phyloP scores from a whole-genome alignment of 2,888 invertebrate genomes.

The Trichopria drosophilae region DNA sequence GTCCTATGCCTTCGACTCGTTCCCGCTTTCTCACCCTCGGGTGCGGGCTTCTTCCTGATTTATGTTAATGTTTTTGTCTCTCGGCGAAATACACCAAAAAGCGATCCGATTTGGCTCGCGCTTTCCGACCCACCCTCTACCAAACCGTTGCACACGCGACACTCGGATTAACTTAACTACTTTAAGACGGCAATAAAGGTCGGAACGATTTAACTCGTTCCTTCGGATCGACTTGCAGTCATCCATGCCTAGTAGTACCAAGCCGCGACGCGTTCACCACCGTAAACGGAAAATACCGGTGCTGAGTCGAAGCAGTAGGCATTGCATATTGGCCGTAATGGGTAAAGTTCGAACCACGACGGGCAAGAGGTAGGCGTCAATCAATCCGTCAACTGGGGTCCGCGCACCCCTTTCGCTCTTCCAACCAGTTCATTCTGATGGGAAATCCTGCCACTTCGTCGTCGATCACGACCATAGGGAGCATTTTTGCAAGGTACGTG shows the following conservation, averaged over 20 bases:
- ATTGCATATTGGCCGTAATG: constrained; percentile 52
- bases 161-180: constrained; percentile 56
- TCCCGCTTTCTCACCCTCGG: constrained; percentile 43
- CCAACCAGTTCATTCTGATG: constrained; percentile 6
- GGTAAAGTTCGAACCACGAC: constrained; percentile 51
- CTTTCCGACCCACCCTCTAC: constrained; percentile 19
- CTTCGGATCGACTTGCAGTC: too few relatives aligned
- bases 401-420: constrained; percentile 22
- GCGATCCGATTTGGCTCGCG: constrained; percentile 43
- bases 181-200: constrained; percentile 57
- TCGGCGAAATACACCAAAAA: constrained; percentile 56
- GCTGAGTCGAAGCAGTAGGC: constrained; percentile 22
- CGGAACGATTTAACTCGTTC: constrained; percentile 55
- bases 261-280: constrained; percentile 32
- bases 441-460: too few relatives aligned
- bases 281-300: constrained; percentile 34
- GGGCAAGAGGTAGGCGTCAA: constrained; percentile 44
- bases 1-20: constrained; percentile 31
- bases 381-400: constrained; percentile 46
- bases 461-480: too few relatives aligned
- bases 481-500: too few relatives aligned
- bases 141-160: constrained; percentile 42
- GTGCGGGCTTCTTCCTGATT: constrained; percentile 47
- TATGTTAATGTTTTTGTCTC: constrained; percentile 59
- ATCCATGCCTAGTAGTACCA: constrained; percentile 32